These are phyloP conservation scores for Xiphorhynchus erythropygius DNA, from an alignment of 2,797 vertebrate genomes.

Conservation along the genomic window DNA sequence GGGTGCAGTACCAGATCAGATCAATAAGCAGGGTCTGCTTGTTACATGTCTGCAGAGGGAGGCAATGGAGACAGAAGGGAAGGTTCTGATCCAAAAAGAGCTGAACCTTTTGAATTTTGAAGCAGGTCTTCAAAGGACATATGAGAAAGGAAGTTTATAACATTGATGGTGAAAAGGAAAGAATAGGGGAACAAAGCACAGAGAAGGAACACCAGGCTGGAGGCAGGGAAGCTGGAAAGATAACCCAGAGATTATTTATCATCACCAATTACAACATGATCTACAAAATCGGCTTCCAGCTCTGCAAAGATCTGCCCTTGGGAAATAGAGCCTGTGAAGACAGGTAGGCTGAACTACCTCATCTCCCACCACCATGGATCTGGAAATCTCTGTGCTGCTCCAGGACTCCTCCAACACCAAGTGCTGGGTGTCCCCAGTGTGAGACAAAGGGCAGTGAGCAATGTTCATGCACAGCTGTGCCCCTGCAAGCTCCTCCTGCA, in stretches of 20 bases:
- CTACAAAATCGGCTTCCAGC: neutral
- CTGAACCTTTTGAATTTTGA: neutral
- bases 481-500: neutral
- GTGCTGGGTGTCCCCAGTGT: rapidly evolving
- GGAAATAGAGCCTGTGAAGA: neutral
- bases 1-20: neutral
- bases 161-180: neutral
- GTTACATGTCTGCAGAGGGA: neutral
- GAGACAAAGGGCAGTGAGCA: neutral
- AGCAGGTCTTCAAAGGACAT: neutral
- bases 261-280: neutral
- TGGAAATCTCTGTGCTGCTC: neutral
- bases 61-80: neutral
- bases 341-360: neutral
- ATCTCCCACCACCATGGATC: neutral
- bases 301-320: neutral
- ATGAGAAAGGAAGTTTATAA: neutral
- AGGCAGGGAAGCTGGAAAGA: neutral
- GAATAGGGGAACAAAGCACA: neutral
- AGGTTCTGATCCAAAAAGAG: neutral
- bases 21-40: neutral
- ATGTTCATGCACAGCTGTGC: rapidly evolving
- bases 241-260: neutral
- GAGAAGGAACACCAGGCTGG: neutral
- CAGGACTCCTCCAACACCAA: neutral